These are phyloP conservation scores for Heterotis niloticus DNA, from an alignment of 2,113 vertebrate species.

Conservation along the genomic window DNA sequence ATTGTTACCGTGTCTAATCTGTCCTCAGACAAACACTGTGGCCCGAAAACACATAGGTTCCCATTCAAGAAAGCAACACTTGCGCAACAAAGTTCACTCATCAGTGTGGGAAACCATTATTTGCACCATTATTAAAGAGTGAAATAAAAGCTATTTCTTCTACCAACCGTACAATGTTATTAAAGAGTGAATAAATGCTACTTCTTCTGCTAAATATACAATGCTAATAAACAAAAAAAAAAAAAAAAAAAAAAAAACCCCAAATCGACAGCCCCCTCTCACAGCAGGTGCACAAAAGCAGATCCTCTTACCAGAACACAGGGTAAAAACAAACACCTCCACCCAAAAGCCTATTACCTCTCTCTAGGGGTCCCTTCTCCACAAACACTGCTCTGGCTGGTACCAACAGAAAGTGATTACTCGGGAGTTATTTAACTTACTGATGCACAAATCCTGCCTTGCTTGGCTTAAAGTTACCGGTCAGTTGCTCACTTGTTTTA, in stretches of 20 bases:
- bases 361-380: background rate
- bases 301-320: constrained; percentile 14
- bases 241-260: too few species aligned
- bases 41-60: background rate
- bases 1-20: background rate
- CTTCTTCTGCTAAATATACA: too few species aligned
- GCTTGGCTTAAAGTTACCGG: background rate
- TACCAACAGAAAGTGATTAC: constrained; percentile 16
- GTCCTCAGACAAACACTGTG: background rate
- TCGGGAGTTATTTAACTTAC: constrained; percentile 14
- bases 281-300: background rate
- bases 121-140: too few species aligned
- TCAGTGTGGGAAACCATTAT: too few species aligned
- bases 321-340: background rate
- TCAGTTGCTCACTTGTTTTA: too few species aligned
- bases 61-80: too few species aligned
- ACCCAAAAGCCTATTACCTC: constrained; percentile 10
- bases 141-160: too few species aligned
- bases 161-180: too few species aligned
- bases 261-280: background rate
- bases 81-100: too few species aligned
- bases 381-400: background rate
- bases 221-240: background rate
- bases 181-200: too few species aligned
- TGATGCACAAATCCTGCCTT: constrained; percentile 14